Percentiles rank a stretch among this genome's conserved stretches.
phyloP scores from a whole-genome alignment of 2,888 invertebrate genomes.

The Meghimatium bilineatum region DNA sequence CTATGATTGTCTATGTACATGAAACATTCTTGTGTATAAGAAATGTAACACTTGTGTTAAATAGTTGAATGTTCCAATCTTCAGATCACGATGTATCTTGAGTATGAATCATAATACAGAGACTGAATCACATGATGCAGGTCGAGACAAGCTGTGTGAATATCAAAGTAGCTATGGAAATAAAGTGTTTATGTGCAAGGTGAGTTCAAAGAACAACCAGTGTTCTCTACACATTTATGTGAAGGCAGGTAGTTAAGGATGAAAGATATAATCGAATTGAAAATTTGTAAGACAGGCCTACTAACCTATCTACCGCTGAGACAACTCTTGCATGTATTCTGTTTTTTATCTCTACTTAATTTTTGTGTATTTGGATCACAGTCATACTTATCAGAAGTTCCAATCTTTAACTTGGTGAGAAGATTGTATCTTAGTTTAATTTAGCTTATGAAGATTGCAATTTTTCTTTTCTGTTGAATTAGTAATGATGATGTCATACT shows the following conservation, averaged over 20 bases:
- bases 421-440: no score
- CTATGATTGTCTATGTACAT: not conserved
- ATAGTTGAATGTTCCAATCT: not conserved
- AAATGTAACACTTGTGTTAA: not conserved
- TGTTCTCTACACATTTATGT: not conserved
- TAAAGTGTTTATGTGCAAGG: conserved; percentile 77
- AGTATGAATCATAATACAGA: conserved; percentile 77
- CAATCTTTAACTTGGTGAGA: no score
- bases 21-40: not conserved
- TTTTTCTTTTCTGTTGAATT: no score
- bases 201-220: conserved; percentile 50
- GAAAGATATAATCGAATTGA: not conserved
- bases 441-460: no score
- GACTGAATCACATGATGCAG: conserved; percentile 70
- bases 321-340: no score
- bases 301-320: no score
- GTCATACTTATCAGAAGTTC: no score
- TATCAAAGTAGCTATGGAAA: conserved; percentile 87
- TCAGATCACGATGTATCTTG: conserved; percentile 72
- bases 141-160: conserved; percentile 76
- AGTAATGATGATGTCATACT: no score
- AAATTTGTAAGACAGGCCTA: no score
- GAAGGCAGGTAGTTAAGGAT: not conserved
- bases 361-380: no score
- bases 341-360: no score